These are phyloP conservation scores for Crioceris asparagi DNA, from an alignment of 2,888 invertebrate species.

Conservation along the genomic window DNA sequence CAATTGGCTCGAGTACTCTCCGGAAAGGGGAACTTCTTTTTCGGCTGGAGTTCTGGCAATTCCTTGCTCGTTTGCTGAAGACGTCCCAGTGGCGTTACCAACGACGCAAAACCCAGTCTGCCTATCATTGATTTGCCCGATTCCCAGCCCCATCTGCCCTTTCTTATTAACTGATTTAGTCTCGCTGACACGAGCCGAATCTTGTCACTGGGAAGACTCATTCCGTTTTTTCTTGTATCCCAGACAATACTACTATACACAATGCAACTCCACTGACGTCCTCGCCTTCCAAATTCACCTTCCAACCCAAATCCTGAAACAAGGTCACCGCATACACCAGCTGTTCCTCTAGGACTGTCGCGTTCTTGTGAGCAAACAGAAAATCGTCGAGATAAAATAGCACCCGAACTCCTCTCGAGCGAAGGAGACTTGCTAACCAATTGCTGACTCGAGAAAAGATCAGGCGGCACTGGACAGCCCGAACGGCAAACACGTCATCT, in stretches of 20 bases:
- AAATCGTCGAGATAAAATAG: constrained; percentile 20
- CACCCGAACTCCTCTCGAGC: constrained; percentile 15
- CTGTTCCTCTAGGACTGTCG: neutral
- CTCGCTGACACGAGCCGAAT: neutral
- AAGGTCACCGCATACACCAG: neutral
- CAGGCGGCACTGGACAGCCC: constrained; percentile 21
- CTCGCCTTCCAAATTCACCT: neutral
- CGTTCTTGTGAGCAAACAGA: constrained; percentile 8
- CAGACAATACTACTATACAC: constrained; percentile 13
- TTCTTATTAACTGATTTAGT: neutral
- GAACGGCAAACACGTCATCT: constrained; percentile 20
- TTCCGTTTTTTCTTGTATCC: constrained; percentile 6
- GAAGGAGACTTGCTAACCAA: constrained; percentile 18
- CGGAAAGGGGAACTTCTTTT: constrained; percentile 3
- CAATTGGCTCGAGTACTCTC: constrained; percentile 2
- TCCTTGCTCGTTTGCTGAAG: constrained; percentile 7
- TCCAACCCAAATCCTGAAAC: neutral
- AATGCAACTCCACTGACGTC: constrained; percentile 4
- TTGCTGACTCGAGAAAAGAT: constrained; percentile 19
- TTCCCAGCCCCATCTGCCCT: neutral
- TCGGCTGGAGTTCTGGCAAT: constrained; percentile 4
- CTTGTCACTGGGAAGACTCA: neutral
- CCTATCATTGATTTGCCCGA: constrained; percentile 8
- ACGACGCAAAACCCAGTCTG: constrained; percentile 12
- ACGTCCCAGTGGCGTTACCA: constrained; percentile 11